Evolutionary conservation across 2,797 vertebrate species (phyloP), one percentile per base, ranked within the genome.

Genomic region (Clarias platycephalus): DNA sequence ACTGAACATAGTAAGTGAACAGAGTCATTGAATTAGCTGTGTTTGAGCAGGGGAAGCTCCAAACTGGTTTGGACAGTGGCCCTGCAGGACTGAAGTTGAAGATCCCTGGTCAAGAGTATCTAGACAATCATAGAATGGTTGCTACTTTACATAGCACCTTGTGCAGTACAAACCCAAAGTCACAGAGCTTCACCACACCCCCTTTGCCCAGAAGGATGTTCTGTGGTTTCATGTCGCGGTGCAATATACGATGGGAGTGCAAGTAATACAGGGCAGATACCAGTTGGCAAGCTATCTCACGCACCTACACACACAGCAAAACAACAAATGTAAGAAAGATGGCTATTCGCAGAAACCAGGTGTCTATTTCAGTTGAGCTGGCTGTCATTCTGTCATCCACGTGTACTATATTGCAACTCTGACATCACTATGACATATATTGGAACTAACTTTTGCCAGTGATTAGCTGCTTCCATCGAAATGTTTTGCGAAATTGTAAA

Each of bases 191-290:
- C 86, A 99, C 93, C 6, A 96, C 88, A 0, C 97, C 97, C 0
- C 92, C 96, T 93, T 98, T 99, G 22, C 95, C 97, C 80, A 99
- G 89, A 37, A 99, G 94, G 85, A 99, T 98, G 87, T 99, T 99
- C 92, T 99, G 97, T 31, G 98, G 98, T 87, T 99, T 99, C 97
- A 99, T 97, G 93, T 99, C 98, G 0, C 98, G 96, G 88, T 99
- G 98, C 81, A 99, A 95, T 88, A 99, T 99, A 6, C 98, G 97
- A 90, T 98, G 97, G 78, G 97, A 99, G 88, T 99, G 98, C 87
- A 99, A 93, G 89, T 99, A 99, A 90, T 98, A 98, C 75, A 99
- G 94, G 68, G 98, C 98, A 0, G 98, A 99, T 34, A 98, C 95
- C 87, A 99, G 93, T 58, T 99, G 98, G 87, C 97, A 96, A 84